Conservation (phyloP, 1,140 invertebrate genomes). For the Pseudomyrmex concolor region DNA sequence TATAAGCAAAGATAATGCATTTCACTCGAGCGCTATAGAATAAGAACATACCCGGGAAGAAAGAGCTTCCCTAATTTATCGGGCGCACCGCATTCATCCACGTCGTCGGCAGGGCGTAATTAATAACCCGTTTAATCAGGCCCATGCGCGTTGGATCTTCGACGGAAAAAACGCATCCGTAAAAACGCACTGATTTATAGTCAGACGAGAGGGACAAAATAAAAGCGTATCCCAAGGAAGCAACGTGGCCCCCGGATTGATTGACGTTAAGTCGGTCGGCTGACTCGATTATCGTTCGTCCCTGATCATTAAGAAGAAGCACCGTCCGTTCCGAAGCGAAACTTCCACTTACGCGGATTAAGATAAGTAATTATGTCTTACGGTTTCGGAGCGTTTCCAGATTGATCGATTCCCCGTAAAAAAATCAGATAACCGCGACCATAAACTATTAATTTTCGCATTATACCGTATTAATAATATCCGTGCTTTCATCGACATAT, state of each 20-base stretch:
- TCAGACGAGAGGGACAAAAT: slow-evolving; percentile 65
- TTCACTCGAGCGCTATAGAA: slow-evolving; percentile 8
- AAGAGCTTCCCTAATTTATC: slow-evolving; percentile 73
- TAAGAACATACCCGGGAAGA: slow-evolving; percentile 72
- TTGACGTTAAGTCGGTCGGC: slow-evolving; percentile 81
- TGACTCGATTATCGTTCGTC: slow-evolving; percentile 80
- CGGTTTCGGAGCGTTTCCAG: slow-evolving; percentile 60
- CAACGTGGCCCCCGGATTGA: slow-evolving; percentile 65
- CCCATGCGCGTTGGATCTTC: slow-evolving; percentile 72
- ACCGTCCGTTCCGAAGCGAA: slow-evolving; percentile 52
- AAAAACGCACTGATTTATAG: slow-evolving; percentile 82
- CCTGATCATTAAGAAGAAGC: slow-evolving; percentile 78
- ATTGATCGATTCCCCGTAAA: slow-evolving; percentile 66
- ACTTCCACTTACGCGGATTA: slow-evolving; percentile 62
- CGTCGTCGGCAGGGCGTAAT: slow-evolving; percentile 78
- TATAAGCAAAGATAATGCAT: not conserved
- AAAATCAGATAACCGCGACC: slow-evolving; percentile 63
- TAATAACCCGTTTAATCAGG: slow-evolving; percentile 83
- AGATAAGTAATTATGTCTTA: slow-evolving; percentile 71
- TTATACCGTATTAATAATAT: slow-evolving; percentile 59
- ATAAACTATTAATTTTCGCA: slow-evolving; percentile 65
- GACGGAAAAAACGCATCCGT: slow-evolving; percentile 72
- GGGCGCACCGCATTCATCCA: slow-evolving; percentile 76
- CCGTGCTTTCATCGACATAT: slow-evolving; percentile 1
- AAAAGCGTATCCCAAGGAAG: slow-evolving; percentile 49